Base-by-base conservation (phyloP, 2,113 vertebrate genomes). In the Solenodon paradoxus region DNA sequence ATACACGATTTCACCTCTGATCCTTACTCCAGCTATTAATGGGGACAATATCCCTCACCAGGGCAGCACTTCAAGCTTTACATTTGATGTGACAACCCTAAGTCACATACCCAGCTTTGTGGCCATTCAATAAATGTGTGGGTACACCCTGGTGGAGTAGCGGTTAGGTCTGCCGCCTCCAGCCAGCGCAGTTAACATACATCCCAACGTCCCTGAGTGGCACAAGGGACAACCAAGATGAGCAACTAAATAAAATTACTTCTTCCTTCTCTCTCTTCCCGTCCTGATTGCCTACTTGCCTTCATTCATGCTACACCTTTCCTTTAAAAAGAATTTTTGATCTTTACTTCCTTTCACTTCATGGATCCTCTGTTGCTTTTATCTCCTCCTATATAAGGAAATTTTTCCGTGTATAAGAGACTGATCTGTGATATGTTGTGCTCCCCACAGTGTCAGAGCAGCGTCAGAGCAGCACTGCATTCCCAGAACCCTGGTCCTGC, bases 391-490 rank as follows among this genome's bases (percentile, higher is more conserved):
- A 5, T 6, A 28, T 53, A 42, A 53, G 47, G 22, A 35, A 77
- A 47, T 20, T 32, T 38, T 13, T 38, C 0, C 4, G 47, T 53
- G 4, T 38, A 51, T 9, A 28, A 38, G 26, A 84, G 38, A 11
- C 10, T 22, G 10, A 3, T 9, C 1, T 0, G 2, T 3, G 55
- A 19, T 3, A 2, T 5, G 13, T 1, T 24, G 13, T 5, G 2
- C 42, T n/a, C 53, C 30, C 10, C 49, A 1, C 4, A 40, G 45
- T 0, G 3, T 32, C 20, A 30, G 78, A 20, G 8, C 51, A n/a
- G 40, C 6, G 3, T 32, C 20, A 30, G 78, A 20, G 8, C 51
- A n/a, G 40, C 6, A 7, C 13, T 5, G 4, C 13, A 3, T 12
- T 19, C 35, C 69, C 24, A 51, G 35, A 64, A 35, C 8, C 42